Evolutionary conservation across 2,113 vertebrate genomes (phyloP).

Genomic region (Callopanchax toddi): DNA sequence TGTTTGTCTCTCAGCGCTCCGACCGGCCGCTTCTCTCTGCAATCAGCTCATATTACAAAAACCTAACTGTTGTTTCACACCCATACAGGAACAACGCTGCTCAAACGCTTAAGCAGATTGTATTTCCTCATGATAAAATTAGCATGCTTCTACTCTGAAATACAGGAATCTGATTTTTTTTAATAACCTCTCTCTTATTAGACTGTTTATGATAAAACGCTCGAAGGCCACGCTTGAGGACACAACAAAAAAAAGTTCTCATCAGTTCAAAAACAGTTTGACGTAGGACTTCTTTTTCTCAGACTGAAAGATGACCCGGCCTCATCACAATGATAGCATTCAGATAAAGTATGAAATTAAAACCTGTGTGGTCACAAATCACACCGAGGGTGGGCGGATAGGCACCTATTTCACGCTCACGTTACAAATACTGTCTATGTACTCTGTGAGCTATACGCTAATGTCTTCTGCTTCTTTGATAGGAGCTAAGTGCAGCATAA

Average conservation of each 20-base stretch:
- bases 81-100: slow-evolving; percentile 16
- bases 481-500: slow-evolving; percentile 50
- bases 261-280: slow-evolving; percentile 6
- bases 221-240: slow-evolving; percentile 14
- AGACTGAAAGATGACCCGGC: slow-evolving; percentile 44
- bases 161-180: not conserved
- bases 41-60: slow-evolving; percentile 28
- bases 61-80: slow-evolving; percentile 12
- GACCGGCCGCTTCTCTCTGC: not conserved
- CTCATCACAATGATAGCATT: slow-evolving; percentile 15
- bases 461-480: slow-evolving; percentile 35
- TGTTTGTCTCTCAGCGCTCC: slow-evolving; percentile 31
- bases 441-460: slow-evolving; percentile 32
- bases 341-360: slow-evolving; percentile 66
- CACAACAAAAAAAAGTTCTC: slow-evolving; percentile 39
- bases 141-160: not conserved
- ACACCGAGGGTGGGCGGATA: slow-evolving; percentile 43
- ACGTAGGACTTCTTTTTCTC: slow-evolving; percentile 40
- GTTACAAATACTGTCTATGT: slow-evolving; percentile 45
- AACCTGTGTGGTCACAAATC: slow-evolving; percentile 52
- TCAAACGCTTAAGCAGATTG: slow-evolving; percentile 11
- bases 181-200: not conserved
- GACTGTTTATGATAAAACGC: not conserved
- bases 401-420: slow-evolving; percentile 44
- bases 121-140: not conserved